Evolutionary conservation across 2,888 invertebrate genomes (phyloP), one percentile per base, ranked within the genome.

Genomic region (Troides helena): DNA sequence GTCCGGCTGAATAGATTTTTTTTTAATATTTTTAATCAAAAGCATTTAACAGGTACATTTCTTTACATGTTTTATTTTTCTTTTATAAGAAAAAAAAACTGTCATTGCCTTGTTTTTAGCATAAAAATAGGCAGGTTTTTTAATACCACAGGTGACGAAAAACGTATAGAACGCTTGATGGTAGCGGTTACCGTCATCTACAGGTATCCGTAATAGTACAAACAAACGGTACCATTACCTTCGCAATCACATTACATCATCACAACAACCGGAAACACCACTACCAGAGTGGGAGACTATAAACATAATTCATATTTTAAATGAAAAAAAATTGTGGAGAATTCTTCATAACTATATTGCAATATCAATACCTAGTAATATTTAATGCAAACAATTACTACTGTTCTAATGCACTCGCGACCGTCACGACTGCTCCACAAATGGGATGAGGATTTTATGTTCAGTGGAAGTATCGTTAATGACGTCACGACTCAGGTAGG

Each of bases 401-500:
- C n/a, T 53, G 53, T 53, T 53, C 18, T 53, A 53, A 53, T 53
- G 18, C 53, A 53, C 46, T 46, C 46, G 46, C 53, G n/a, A 6
- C 53, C 1, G n/a, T 53, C 53, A 53, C n/a, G 18, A 53, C 14
- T 53, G 53, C 53, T n/a, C 53, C 53, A 53, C 53, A n/a, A 53
- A 18, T 53, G 53, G 53, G n/a, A 53, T 53, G 53, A n/a, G 53
- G 53, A 8, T 53, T 14, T 46, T 14, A 4, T 53, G n/a, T 53
- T 53, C n/a, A 4, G n/a, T 18, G 53, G 53, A 18, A n/a, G 53
- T 12, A 17, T 14, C 30, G 36, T 50, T 43, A 43, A 69, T 65
- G 71, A 65, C 63, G 84, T 83, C 82, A 82, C 78, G 82, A 79
- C 67, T 78, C 74, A 63, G 92, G 89, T 59, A 90, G 81, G 0